Base-by-base conservation (phyloP, 1,140 invertebrate species). In the Cydia strobilella region DNA sequence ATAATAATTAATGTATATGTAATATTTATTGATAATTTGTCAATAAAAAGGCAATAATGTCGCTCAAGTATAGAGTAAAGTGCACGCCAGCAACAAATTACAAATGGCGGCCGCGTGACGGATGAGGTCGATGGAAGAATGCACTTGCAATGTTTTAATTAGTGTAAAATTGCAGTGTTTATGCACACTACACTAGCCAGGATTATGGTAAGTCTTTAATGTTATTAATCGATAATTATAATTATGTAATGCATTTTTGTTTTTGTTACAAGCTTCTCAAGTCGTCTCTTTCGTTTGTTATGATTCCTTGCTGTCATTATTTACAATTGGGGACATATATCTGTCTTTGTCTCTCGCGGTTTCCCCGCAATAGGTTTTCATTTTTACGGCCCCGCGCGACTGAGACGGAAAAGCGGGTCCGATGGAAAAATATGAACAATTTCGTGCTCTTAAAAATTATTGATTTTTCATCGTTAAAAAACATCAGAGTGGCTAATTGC, bases 401-500 rank as follows among this genome's bases (percentile, higher is more conserved):
- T 74, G 88, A 89, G 89, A 89, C 82, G 84, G 80, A 85, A 85
- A 83, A 80, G 79, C 77, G 82, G 86, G 79, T 82, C 84, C 82
- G 77, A 81, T 83, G 90, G 88, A 90, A 91, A 90, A 91, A 91
- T 91, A 91, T 91, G 86, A 90, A 88, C 88, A 90, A 88, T 87
- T 89, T 85, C 78, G 84, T 86, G 82, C 87, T 86, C 86, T 88
- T 89, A 90, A 91, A 90, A 90, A 88, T 90, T 91, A 91, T 90
- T 91, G 90, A 91, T 90, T 90, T 90, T 90, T 86, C 87, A 86
- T 88, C 82, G 83, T 86, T 84, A 86, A 87, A 88, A 88, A 85
- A 80, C 80, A 83, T 76, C 76, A 79, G 78, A 79, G 77, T 74
- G 72, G 78, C 81, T 88, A 89, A 88, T 89, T 89, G 87, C 86